phyloP scores from a whole-genome alignment of 2,797 vertebrate species.

The Acanthiza pusilla region DNA sequence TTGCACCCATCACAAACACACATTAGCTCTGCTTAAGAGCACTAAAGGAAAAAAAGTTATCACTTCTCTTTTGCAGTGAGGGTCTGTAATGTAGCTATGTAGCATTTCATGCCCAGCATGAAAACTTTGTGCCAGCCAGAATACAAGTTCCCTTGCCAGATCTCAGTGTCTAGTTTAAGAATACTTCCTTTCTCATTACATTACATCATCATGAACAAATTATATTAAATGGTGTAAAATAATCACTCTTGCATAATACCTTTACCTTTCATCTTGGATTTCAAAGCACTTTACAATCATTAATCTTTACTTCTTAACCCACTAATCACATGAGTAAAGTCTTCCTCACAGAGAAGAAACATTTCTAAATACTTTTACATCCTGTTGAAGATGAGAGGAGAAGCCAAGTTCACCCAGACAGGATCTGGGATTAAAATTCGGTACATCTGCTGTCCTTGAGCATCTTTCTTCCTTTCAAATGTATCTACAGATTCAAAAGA shows the following conservation, averaged over 20 bases:
- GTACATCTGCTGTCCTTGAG: neutral
- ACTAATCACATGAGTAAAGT: slow-evolving; percentile 37
- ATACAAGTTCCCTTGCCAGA: neutral
- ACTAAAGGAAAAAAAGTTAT: accelerated
- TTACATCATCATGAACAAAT: neutral
- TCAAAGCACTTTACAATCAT: slow-evolving; percentile 30
- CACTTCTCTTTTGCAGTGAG: neutral
- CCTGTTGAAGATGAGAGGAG: neutral
- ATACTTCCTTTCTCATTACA: neutral
- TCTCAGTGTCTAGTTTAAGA: neutral
- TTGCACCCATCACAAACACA: neutral
- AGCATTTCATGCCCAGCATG: neutral
- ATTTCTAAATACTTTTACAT: slow-evolving; percentile 1
- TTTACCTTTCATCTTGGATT: slow-evolving; percentile 46
- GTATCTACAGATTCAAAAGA: neutral
- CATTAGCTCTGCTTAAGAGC: neutral
- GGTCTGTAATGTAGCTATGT: neutral
- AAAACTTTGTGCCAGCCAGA: neutral
- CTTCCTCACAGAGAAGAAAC: neutral
- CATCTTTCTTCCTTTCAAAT: neutral
- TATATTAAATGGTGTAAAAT: slow-evolving; percentile 3
- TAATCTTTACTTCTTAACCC: slow-evolving; percentile 1
- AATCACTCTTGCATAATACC: neutral
- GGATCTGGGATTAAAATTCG: neutral
- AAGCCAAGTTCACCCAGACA: neutral